These are phyloP conservation scores for Paedocypris sp. DNA, from an alignment of 2,113 vertebrate species.

Conservation along the genomic window DNA sequence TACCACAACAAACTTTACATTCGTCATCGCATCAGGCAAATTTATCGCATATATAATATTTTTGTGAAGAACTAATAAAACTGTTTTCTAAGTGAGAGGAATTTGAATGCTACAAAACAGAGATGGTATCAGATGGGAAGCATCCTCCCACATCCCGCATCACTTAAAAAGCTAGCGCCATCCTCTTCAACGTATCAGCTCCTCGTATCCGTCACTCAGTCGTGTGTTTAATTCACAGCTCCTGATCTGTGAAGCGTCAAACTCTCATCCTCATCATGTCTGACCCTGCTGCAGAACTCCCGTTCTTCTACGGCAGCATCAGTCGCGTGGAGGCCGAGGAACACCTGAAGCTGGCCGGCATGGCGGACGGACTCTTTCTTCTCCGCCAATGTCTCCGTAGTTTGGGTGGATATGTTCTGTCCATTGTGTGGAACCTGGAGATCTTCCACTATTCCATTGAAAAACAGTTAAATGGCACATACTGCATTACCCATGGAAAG, in stretches of 20 bases:
- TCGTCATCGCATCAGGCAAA: background rate
- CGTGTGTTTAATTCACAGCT: background rate
- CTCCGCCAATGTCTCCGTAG: constrained; percentile 87
- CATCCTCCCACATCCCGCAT: constrained; percentile 12
- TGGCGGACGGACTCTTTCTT: constrained; percentile 84
- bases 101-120: background rate
- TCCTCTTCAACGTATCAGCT: background rate
- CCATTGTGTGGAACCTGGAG: constrained; percentile 71
- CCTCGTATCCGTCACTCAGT: background rate
- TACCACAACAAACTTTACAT: background rate
- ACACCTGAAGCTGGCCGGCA: constrained; percentile 81
- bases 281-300: constrained; percentile 78
- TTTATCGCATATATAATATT: background rate
- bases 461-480: constrained; percentile 87
- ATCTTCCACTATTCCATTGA: constrained; percentile 88
- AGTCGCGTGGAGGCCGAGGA: constrained; percentile 81
- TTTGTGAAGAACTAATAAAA: background rate
- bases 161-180: constrained; percentile 2
- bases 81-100: background rate
- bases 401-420: constrained; percentile 88
- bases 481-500: constrained; percentile 76
- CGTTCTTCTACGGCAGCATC: constrained; percentile 93
- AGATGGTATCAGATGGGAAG: background rate
- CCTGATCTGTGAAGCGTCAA: background rate
- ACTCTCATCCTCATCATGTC: constrained; percentile 58